phyloP scores from a whole-genome alignment of 2,797 vertebrate species.

The Sebastolobus alascanus region DNA sequence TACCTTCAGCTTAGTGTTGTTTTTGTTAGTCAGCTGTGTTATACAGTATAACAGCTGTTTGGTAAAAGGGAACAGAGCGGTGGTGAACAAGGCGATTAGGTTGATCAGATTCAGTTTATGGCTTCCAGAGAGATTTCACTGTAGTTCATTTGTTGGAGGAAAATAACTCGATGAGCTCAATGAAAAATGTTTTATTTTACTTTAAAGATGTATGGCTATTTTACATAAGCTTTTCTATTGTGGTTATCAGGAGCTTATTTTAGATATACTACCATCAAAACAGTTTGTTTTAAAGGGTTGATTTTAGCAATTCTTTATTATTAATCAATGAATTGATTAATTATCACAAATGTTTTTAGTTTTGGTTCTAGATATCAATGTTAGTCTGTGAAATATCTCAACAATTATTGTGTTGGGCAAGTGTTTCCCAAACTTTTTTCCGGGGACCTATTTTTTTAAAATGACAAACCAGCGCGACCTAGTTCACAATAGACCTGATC shows the following conservation, averaged over 20 bases:
- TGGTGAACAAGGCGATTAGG: neutral
- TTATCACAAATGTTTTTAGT: neutral
- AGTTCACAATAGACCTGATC: too few relatives aligned
- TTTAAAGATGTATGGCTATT: too few relatives aligned
- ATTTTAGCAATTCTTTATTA: neutral
- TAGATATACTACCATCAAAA: neutral
- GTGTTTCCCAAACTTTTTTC: too few relatives aligned
- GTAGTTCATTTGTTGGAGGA: neutral
- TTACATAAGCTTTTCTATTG: too few relatives aligned
- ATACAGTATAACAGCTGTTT: neutral
- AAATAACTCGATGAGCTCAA: neutral
- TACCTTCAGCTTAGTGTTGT: neutral
- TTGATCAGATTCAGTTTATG: neutral
- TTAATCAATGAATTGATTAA: neutral
- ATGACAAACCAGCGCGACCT: too few relatives aligned
- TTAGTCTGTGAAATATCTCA: neutral
- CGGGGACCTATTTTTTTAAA: too few relatives aligned
- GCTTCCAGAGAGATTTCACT: neutral
- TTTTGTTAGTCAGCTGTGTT: neutral
- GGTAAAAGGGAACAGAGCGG: neutral
- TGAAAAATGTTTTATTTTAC: neutral
- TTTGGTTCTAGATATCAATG: neutral
- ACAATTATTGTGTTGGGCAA: too few relatives aligned
- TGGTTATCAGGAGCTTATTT: too few relatives aligned
- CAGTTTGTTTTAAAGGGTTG: neutral